A percentile compares a stretch with the other conserved stretches of the same genome.
These are phyloP conservation scores for Hirundo rustica DNA, from an alignment of 2,797 vertebrate species.

Conservation along the genomic window DNA sequence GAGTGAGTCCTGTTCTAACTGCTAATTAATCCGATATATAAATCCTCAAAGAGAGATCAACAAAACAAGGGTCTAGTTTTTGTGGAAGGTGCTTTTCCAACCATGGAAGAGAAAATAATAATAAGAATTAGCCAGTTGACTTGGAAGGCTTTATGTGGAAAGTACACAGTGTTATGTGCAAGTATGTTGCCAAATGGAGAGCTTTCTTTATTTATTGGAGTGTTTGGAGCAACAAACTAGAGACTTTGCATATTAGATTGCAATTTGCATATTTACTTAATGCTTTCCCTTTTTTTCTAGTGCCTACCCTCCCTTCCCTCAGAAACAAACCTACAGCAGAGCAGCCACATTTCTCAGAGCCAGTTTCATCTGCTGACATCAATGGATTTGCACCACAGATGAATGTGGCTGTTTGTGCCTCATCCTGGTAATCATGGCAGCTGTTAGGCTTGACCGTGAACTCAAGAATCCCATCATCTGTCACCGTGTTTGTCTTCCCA, in stretches of 20 bases:
- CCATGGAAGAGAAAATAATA: conserved; percentile 45
- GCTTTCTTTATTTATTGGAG: conserved; percentile 43
- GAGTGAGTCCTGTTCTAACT: conserved; percentile 9
- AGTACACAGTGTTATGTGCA: neutral
- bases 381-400: conserved; percentile 3
- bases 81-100: conserved; percentile 25
- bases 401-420: conserved; percentile 13
- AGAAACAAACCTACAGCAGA: neutral
- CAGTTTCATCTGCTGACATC: conserved; percentile 14
- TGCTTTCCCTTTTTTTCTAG: neutral
- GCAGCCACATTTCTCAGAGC: neutral
- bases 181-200: conserved; percentile 30
- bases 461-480: conserved; percentile 7
- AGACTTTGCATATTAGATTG: conserved; percentile 39
- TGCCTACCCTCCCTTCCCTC: neutral
- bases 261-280: conserved; percentile 51
- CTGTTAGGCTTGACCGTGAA: conserved; percentile 1
- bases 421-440: conserved; percentile 9
- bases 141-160: conserved; percentile 35
- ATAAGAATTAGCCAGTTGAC: conserved; percentile 48
- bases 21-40: conserved; percentile 40
- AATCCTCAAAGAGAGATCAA: conserved; percentile 35
- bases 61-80: conserved; percentile 27
- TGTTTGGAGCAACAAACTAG: conserved; percentile 26
- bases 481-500: neutral